These are phyloP conservation scores for Euclidia mi DNA, from an alignment of 2,888 invertebrate genomes.

Conservation along the genomic window DNA sequence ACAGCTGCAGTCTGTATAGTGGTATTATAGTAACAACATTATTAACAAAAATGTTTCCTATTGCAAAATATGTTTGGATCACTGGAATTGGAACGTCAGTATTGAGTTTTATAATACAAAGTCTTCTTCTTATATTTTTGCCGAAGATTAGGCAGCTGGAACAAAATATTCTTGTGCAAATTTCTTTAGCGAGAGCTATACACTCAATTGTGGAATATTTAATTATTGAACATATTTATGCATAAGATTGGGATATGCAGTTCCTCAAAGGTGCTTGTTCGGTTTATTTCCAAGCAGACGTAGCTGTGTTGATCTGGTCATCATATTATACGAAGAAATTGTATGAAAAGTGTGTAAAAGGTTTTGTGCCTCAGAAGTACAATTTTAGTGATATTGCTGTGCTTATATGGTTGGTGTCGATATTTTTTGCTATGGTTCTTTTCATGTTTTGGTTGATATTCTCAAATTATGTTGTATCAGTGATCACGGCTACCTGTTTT, in stretches of 20 bases:
- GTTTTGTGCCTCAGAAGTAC: not conserved
- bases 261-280: not conserved
- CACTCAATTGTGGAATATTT: slow-evolving; percentile 17
- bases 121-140: not conserved
- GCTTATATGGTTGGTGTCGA: slow-evolving; percentile 2
- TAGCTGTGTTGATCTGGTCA: slow-evolving; percentile 9
- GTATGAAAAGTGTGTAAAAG: not conserved
- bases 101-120: slow-evolving; percentile 9
- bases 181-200: slow-evolving; percentile 8
- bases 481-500: slow-evolving; percentile 4
- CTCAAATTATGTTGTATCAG: not conserved
- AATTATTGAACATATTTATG: slow-evolving; percentile 11
- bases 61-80: slow-evolving; percentile 11
- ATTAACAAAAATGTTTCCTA: slow-evolving; percentile 6
- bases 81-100: slow-evolving; percentile 5
- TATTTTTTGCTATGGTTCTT: not conserved
- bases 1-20: slow-evolving; percentile 7
- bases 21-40: not conserved
- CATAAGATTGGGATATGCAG: not conserved
- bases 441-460: slow-evolving; percentile 7
- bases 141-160: slow-evolving; percentile 10
- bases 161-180: slow-evolving; percentile 12
- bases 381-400: not conserved
- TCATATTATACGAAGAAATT: slow-evolving; percentile 11
- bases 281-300: slow-evolving; percentile 3